Conservation (phyloP, 2,113 vertebrate species). For the Eurystomus gularis region DNA sequence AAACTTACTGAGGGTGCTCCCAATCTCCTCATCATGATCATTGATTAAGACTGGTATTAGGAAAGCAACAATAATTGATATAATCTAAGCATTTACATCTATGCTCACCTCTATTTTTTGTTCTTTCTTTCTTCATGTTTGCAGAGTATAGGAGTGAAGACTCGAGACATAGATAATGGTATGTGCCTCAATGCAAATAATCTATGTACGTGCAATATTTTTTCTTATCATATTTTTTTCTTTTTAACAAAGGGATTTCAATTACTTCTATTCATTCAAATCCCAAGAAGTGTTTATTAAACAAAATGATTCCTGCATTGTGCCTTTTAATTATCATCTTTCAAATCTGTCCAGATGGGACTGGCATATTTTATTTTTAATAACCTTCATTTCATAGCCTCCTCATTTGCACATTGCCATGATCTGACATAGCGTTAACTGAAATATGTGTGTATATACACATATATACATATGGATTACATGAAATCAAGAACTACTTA, state of each 20-base stretch:
- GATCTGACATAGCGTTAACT: not conserved
- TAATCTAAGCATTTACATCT: not conserved
- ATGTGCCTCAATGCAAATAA: not conserved
- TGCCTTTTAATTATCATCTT: not conserved
- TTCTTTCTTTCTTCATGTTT: not conserved
- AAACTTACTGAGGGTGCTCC: too few relatives aligned
- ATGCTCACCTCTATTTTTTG: not conserved
- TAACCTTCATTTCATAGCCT: not conserved
- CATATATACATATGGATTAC: not conserved
- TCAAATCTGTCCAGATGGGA: not conserved
- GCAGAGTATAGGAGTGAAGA: not conserved
- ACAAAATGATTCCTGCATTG: not conserved
- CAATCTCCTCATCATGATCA: too few relatives aligned
- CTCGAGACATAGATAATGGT: not conserved
- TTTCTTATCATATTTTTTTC: not conserved
- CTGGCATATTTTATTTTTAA: not conserved
- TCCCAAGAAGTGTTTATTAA: not conserved
- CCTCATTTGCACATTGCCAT: not conserved
- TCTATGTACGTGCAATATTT: not conserved
- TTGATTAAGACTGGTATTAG: not conserved
- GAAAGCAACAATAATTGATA: not conserved
- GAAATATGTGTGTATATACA: not conserved
- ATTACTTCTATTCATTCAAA: not conserved
- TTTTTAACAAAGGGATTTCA: not conserved
- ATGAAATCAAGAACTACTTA: not conserved